Evolutionary conservation across 2,113 vertebrate genomes (phyloP).

Genomic region (Halichoerus grypus): DNA sequence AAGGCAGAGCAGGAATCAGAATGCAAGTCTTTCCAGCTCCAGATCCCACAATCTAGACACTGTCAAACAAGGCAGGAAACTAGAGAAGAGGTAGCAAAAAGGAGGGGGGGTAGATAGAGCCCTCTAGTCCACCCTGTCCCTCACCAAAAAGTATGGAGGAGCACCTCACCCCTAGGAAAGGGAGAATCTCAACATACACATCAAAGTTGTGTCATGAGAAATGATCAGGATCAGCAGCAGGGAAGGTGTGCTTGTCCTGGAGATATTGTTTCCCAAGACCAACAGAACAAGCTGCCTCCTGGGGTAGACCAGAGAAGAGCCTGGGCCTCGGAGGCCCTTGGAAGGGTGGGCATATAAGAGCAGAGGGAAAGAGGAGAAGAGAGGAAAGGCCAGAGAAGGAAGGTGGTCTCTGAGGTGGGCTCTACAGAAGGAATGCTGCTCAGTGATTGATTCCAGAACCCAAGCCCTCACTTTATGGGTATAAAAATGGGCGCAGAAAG

Average conservation of each 20-base stretch:
- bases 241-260: neutral
- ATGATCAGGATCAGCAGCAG: neutral
- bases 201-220: neutral
- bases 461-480: neutral
- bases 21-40: neutral
- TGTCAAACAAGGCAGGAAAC: neutral
- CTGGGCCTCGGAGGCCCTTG: neutral
- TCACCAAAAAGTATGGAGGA: neutral
- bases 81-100: neutral
- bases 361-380: neutral
- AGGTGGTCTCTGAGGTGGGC: neutral
- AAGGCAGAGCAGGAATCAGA: neutral
- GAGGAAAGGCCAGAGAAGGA: neutral
- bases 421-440: neutral
- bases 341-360: neutral
- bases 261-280: neutral
- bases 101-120: neutral
- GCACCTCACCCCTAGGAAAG: neutral
- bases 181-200: neutral
- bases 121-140: neutral
- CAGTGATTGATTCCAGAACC: neutral
- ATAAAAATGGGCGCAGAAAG: neutral
- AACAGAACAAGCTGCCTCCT: neutral
- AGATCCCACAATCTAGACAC: neutral
- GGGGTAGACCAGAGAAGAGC: neutral